A percentile compares a stretch with the other conserved stretches of the same genome.
phyloP scores from a whole-genome alignment of 2,797 vertebrate genomes.

The Chaenodraco wilsoni region DNA sequence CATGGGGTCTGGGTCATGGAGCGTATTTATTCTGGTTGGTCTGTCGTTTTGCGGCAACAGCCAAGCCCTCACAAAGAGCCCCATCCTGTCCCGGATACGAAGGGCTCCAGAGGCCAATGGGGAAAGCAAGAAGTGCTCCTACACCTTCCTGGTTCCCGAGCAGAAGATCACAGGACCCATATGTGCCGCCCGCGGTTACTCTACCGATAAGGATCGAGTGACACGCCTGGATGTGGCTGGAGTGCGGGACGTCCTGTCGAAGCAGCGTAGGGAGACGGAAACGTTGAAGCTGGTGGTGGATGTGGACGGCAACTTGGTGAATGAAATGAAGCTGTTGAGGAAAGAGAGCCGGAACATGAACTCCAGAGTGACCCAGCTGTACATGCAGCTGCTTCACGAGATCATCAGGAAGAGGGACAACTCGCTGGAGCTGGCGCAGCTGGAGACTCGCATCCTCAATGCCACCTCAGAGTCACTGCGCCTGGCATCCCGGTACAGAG shows the following conservation, averaged over 20 bases:
- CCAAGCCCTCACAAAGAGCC: slow-evolving; percentile 75
- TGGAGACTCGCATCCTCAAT: slow-evolving; percentile 95
- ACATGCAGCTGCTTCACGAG: slow-evolving; percentile 98
- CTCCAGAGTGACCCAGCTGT: slow-evolving; percentile 96
- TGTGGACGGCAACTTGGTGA: slow-evolving; percentile 95
- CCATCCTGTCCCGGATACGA: slow-evolving; percentile 78
- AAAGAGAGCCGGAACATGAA: slow-evolving; percentile 99
- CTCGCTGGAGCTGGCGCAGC: slow-evolving; percentile 93
- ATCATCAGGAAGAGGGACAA: slow-evolving; percentile 98
- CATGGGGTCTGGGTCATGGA: slow-evolving; percentile 88
- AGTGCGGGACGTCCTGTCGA: slow-evolving; percentile 90
- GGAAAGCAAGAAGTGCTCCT: slow-evolving; percentile 89
- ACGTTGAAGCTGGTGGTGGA: slow-evolving; percentile 94
- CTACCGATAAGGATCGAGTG: slow-evolving; percentile 88
- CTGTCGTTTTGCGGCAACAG: slow-evolving; percentile 75
- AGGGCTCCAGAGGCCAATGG: slow-evolving; percentile 74
- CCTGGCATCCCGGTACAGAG: slow-evolving; percentile 90
- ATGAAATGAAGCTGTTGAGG: slow-evolving; percentile 95
- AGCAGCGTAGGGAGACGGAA: slow-evolving; percentile 94
- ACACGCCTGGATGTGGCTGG: slow-evolving; percentile 92
- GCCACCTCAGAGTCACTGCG: slow-evolving; percentile 91
- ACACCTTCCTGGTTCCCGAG: slow-evolving; percentile 96
- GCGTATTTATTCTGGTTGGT: slow-evolving; percentile 81
- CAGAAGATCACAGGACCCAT: slow-evolving; percentile 97
- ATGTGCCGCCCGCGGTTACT: slow-evolving; percentile 89